A percentile compares a stretch with the other conserved stretches of the same genome.
Conservation (phyloP, 53 echinoderm and acorn worm genomes). For the Henricia sp. region DNA sequence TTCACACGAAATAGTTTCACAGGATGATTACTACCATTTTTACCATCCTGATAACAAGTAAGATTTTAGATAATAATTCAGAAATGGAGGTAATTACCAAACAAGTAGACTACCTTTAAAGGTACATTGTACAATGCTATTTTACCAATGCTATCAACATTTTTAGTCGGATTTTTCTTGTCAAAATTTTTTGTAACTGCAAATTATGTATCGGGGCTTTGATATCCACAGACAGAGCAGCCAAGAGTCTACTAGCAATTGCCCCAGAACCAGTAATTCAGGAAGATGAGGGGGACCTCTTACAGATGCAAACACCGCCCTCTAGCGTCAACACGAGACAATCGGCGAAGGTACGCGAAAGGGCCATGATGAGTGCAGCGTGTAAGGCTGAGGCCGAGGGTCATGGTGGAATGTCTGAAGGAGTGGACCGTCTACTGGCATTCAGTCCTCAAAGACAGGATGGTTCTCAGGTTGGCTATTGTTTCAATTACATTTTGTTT, state of each 20-base stretch:
- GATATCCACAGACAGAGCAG: constrained; percentile 11
- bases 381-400: constrained; percentile 4
- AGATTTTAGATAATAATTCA: too few relatives aligned
- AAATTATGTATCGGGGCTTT: too few relatives aligned
- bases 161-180: too few relatives aligned
- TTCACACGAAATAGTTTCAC: too few relatives aligned
- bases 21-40: too few relatives aligned
- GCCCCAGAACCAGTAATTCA: constrained; percentile 19
- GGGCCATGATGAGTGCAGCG: constrained; percentile 32
- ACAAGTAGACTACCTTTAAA: too few relatives aligned
- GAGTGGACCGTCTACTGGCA: constrained; percentile 75
- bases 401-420: constrained; percentile 30
- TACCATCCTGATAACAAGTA: too few relatives aligned
- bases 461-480: constrained; percentile 35
- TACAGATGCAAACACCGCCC: constrained; percentile 93
- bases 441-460: constrained; percentile 73
- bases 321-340: constrained; percentile 26
- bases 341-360: constrained; percentile 23
- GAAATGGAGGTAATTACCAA: too few relatives aligned
- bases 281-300: constrained; percentile 78
- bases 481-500: too few relatives aligned
- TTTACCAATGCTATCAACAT: too few relatives aligned
- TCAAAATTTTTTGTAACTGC: too few relatives aligned
- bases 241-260: constrained; percentile 8
- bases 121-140: too few relatives aligned